phyloP scores from a whole-genome alignment of 2,113 vertebrate species.

The Ploceus nigricollis region DNA sequence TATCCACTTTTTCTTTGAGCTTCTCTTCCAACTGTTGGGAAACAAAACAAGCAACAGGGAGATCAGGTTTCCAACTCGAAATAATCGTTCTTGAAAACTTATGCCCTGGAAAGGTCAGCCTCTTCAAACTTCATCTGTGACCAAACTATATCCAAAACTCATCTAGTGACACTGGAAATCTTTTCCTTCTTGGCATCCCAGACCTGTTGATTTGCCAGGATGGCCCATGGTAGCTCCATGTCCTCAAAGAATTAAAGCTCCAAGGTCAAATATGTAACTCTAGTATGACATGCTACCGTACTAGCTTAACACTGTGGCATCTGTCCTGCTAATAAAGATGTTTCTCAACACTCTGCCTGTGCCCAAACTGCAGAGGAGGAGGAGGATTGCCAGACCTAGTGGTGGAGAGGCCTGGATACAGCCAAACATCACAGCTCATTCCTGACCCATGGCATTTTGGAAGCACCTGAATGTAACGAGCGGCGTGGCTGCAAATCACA shows the following conservation, averaged over 20 bases:
- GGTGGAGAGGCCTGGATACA: neutral
- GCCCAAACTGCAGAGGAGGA: neutral
- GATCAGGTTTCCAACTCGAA: neutral
- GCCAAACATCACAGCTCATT: constrained; percentile 29
- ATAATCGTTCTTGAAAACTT: neutral
- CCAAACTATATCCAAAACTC: neutral
- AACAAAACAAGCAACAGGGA: constrained; percentile 4
- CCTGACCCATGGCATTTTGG: neutral
- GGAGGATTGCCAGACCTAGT: neutral
- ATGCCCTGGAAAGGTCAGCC: neutral
- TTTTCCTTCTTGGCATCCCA: neutral
- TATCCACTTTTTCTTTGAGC: constrained; percentile 96
- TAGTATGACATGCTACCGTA: neutral
- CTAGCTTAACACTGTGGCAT: neutral
- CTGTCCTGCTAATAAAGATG: constrained; percentile 16
- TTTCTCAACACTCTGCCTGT: neutral
- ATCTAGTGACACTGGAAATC: neutral
- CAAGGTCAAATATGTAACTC: neutral
- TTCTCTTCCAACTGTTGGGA: constrained; percentile 91
- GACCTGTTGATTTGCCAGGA: neutral
- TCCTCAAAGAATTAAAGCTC: neutral
- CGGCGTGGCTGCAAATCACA: neutral
- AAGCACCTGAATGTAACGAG: neutral
- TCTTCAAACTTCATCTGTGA: neutral
- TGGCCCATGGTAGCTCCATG: neutral